Conservation (phyloP, 1,140 invertebrate species). For the Anastrepha ludens region DNA sequence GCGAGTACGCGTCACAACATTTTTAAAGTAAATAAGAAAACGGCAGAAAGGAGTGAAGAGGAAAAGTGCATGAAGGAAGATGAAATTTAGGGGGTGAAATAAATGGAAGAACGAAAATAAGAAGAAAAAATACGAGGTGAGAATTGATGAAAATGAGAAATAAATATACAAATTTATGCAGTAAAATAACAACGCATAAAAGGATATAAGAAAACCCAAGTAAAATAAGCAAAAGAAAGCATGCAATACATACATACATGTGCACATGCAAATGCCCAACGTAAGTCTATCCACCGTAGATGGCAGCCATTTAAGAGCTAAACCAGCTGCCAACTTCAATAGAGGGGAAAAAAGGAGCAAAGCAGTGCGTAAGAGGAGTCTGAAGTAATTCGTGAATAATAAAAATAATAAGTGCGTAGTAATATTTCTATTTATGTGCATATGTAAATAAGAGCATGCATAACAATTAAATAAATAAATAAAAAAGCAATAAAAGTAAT, state of each 20-base stretch:
- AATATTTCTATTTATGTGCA: background rate
- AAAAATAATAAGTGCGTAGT: background rate
- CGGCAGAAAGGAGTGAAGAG: background rate
- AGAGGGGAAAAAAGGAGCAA: constrained; percentile 25
- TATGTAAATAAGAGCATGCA: background rate
- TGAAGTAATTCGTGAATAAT: background rate
- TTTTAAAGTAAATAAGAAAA: background rate
- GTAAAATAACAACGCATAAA: background rate
- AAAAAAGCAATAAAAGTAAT: background rate
- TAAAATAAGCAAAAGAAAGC: background rate
- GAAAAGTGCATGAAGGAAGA: background rate
- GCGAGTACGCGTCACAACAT: background rate
- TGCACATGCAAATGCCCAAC: background rate
- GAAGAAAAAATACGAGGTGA: background rate
- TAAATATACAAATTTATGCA: too few species aligned
- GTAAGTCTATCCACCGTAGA: background rate
- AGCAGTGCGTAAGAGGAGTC: background rate
- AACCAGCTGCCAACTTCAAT: background rate
- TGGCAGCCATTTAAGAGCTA: constrained; percentile 2
- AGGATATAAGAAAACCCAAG: background rate
- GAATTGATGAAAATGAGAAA: background rate
- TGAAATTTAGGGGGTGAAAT: background rate
- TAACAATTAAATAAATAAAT: background rate
- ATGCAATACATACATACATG: background rate
- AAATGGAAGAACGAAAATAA: background rate